A percentile compares a stretch with the other conserved stretches of the same genome.
phyloP scores from a whole-genome alignment of 1,140 invertebrate genomes.

The Cydia splendana region DNA sequence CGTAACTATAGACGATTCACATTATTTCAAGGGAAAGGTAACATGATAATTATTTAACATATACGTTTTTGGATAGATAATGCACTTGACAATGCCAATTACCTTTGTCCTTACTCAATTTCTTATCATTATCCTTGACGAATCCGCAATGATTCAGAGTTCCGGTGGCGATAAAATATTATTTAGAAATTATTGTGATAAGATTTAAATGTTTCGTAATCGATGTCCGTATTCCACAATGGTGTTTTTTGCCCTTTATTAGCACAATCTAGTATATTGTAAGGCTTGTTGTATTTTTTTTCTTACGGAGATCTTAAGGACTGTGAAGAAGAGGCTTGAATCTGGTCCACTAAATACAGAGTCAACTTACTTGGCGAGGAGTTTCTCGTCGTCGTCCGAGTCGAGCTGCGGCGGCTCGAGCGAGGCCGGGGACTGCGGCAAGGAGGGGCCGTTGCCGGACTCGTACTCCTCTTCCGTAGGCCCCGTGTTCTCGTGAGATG shows the following conservation, averaged over 20 bases:
- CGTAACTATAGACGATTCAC: not conserved
- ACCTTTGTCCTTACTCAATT: not conserved
- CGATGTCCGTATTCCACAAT: too few relatives aligned
- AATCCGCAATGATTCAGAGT: slow-evolving; percentile 18
- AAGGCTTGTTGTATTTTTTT: too few relatives aligned
- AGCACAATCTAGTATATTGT: too few relatives aligned
- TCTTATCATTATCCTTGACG: slow-evolving; percentile 1
- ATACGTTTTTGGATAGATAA: not conserved
- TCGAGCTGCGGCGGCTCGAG: slow-evolving; percentile 90
- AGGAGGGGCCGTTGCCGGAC: slow-evolving; percentile 95
- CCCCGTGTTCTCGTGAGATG: slow-evolving; percentile 42
- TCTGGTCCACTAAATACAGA: not conserved
- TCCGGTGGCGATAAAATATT: not conserved
- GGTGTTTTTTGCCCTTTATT: too few relatives aligned
- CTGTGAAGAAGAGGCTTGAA: too few relatives aligned
- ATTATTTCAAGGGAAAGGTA: not conserved
- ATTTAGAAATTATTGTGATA: not conserved
- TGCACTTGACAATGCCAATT: slow-evolving; percentile 10
- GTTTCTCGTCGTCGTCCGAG: slow-evolving; percentile 90
- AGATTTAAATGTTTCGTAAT: too few relatives aligned
- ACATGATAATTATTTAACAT: not conserved
- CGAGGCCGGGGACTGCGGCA: slow-evolving; percentile 96
- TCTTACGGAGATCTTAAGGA: too few relatives aligned
- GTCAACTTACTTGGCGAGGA: slow-evolving; percentile 81
- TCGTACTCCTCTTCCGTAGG: slow-evolving; percentile 94